phyloP scores from a whole-genome alignment of 2,113 vertebrate genomes.

The Lycaon pictus region DNA sequence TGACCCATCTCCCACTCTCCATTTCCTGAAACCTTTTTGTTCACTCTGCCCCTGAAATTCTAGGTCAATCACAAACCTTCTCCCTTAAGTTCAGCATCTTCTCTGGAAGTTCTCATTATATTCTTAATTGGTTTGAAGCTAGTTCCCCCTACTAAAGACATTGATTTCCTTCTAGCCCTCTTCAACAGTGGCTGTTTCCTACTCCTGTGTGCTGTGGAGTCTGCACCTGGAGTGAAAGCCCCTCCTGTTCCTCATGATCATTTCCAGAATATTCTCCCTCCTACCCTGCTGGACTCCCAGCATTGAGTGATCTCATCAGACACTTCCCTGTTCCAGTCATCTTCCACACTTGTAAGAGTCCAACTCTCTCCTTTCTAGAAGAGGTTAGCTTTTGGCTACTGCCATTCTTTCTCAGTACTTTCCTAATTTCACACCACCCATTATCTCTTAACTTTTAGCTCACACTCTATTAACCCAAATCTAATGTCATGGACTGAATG shows the following conservation, averaged over 20 bases:
- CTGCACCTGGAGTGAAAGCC: neutral
- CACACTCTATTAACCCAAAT: neutral
- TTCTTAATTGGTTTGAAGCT: neutral
- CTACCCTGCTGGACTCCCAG: neutral
- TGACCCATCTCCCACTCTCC: neutral
- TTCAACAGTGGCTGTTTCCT: neutral
- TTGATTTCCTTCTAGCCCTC: neutral
- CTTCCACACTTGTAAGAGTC: no score
- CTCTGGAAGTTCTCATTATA: neutral
- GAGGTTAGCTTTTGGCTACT: neutral
- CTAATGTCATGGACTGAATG: neutral
- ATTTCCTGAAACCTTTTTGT: neutral
- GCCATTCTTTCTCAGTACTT: neutral
- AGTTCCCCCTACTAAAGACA: neutral
- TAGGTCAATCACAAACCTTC: neutral
- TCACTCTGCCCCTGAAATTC: neutral
- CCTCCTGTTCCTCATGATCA: neutral
- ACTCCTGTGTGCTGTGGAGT: accelerated
- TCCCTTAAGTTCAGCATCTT: neutral
- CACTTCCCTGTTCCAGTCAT: neutral
- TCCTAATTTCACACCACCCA: neutral
- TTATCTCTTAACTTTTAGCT: neutral
- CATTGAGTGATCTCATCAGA: neutral
- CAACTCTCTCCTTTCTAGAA: neutral
- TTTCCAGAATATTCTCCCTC: neutral